Evolutionary conservation across 2,797 vertebrate species (phyloP), one percentile per base, ranked within the genome.

Genomic region (Delichon dasypus): DNA sequence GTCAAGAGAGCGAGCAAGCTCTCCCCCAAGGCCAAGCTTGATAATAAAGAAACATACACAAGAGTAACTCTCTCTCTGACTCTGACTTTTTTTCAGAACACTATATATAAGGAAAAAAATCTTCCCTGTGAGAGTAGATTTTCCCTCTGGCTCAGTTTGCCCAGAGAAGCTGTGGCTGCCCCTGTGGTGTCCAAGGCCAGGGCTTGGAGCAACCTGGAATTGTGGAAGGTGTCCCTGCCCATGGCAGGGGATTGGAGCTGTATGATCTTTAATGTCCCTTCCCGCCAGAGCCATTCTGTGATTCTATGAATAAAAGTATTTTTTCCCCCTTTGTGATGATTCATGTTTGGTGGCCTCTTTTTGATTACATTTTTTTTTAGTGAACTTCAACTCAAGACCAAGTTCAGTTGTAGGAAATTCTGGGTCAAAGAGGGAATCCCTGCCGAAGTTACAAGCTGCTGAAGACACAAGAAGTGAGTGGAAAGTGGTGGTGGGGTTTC

Each of bases 401-500:
- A 38, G 13, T 25, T 72, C 20, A 42, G 13, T 55, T 1, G 10
- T 40, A 75, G 94, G 82, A 94, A 90, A 91, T 44, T 84, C 36
- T 13, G 7, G 48, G 54, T 83, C 27, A 34, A 60, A 62, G 30
- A 73, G 51, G 62, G 85, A 81, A 85, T 76, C 32, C 58, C 40
- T 58, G 15, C 58, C 67, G 81, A 91, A 78, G 17, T 47, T 34
- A 8, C 9, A 40, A 65, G 55, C 30, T 5, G 13, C 75, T 74
- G 67, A 77, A 79, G 57, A 13, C 47, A 75, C 45, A 27, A 93
- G 34, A 30, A 36, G 11, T 16, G 26, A 89, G 40, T 83, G 96
- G 95, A 93, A 96, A 95, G 42, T 25, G 30, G 67, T 55, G 42
- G 38, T 47, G 15, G n/a, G 45, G 38, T 61, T 48, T 83, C 55